phyloP scores from a whole-genome alignment of 2,888 invertebrate genomes.

The Notodonta ziczac region DNA sequence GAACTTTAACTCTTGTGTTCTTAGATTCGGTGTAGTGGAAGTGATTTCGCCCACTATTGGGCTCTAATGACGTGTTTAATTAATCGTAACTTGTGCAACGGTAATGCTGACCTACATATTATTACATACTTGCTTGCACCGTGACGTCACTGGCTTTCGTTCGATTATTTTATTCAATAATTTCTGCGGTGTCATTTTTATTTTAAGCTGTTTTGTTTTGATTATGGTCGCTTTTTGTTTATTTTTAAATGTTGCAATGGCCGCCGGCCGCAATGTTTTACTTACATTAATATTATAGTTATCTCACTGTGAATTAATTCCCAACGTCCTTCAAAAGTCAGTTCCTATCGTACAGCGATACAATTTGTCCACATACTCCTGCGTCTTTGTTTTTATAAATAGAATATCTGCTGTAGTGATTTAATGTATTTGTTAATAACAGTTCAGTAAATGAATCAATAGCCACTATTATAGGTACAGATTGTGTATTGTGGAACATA shows the following conservation, averaged over 20 bases:
- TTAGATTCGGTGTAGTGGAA: conserved; percentile 11
- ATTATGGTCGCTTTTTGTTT: background rate
- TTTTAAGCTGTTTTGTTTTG: background rate
- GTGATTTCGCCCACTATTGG: conserved; percentile 10
- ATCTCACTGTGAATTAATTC: background rate
- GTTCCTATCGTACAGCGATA: background rate
- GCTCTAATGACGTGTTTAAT: background rate
- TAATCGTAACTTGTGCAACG: conserved; percentile 23
- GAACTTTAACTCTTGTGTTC: conserved; percentile 20
- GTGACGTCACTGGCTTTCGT: conserved; percentile 43
- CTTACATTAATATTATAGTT: background rate
- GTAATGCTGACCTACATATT: conserved; percentile 35
- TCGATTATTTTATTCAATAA: conserved; percentile 27
- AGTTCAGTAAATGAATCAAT: background rate
- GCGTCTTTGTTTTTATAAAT: background rate
- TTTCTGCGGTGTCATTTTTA: background rate
- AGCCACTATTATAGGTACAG: too few species aligned
- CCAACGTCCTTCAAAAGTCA: background rate
- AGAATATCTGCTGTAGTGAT: background rate
- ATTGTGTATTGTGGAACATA: too few species aligned
- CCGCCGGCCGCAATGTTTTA: background rate
- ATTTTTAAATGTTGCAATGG: background rate
- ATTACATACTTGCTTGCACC: conserved; percentile 32
- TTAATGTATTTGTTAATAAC: background rate
- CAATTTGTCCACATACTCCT: background rate